A percentile compares a stretch with the other conserved stretches of the same genome.
Evolutionary conservation across 2,113 vertebrate species (phyloP).

Genomic region (Zosterops hypoxanthus): DNA sequence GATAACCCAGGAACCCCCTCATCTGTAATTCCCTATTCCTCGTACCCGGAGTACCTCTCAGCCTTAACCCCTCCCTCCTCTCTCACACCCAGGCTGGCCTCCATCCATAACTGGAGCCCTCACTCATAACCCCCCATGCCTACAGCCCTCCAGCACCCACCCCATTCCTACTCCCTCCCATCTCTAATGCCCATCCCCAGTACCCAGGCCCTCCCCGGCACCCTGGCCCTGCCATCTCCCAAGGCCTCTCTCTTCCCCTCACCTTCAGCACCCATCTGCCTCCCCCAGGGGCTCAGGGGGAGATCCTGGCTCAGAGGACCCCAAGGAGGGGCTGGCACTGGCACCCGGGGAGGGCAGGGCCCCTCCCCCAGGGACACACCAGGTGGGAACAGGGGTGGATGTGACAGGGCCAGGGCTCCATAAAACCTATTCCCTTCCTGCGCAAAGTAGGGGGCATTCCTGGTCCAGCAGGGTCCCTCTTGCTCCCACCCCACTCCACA

Average conservation of each 20-base stretch:
- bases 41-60: not conserved
- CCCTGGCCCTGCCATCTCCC: not conserved
- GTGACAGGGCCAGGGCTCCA: not conserved
- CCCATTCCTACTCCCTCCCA: too few species aligned
- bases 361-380: not conserved
- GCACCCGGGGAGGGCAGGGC: not conserved
- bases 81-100: not conserved
- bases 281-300: not conserved
- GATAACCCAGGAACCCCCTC: not conserved
- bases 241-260: not conserved
- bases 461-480: not conserved
- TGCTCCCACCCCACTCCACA: accelerated
- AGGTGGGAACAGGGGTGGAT: not conserved
- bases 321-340: not conserved
- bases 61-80: not conserved
- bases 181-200: too few species aligned
- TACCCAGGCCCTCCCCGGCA: not conserved
- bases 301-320: accelerated
- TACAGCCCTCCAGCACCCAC: not conserved
- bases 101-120: not conserved
- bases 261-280: not conserved
- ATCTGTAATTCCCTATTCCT: not conserved
- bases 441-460: not conserved
- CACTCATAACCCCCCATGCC: not conserved
- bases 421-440: accelerated